Conservation (phyloP, 2,888 invertebrate genomes). For the Caradrina kadenii region DNA sequence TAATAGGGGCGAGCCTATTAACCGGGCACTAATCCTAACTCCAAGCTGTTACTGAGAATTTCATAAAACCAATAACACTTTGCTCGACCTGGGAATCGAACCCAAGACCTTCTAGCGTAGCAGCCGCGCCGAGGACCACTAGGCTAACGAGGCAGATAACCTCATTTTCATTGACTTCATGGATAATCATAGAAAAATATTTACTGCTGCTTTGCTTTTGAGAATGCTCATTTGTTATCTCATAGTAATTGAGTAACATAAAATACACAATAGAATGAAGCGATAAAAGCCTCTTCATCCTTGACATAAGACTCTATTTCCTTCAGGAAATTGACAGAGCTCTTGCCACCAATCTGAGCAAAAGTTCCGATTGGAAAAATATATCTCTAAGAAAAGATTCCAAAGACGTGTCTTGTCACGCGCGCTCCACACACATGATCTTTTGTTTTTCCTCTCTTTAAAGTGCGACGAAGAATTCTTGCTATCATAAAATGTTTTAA, state of each 20-base stretch:
- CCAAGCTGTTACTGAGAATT: no score
- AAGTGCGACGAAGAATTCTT: constrained; percentile 40
- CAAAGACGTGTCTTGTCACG: constrained; percentile 68
- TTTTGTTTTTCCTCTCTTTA: constrained; percentile 56
- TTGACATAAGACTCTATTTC: constrained; percentile 68
- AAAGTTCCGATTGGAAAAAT: constrained; percentile 68
- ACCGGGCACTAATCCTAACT: no score
- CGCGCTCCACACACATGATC: constrained; percentile 55
- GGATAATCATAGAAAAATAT: no score
- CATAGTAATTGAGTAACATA: constrained; percentile 16
- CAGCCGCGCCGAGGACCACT: no score
- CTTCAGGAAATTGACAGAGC: constrained; percentile 72
- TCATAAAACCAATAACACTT: no score
- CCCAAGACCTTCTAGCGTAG: no score
- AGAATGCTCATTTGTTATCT: neutral
- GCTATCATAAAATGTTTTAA: constrained; percentile 47
- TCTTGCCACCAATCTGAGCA: constrained; percentile 59
- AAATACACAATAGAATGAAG: neutral
- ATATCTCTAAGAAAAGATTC: constrained; percentile 63
- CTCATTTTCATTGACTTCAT: neutral
- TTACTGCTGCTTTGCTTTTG: neutral
- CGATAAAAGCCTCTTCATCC: constrained; percentile 27
- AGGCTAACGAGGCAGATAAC: no score
- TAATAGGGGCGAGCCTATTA: no score
- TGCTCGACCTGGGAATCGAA: no score